Evolutionary conservation across 2,113 vertebrate genomes (phyloP).

Genomic region (Phrynosoma platyrhinos): DNA sequence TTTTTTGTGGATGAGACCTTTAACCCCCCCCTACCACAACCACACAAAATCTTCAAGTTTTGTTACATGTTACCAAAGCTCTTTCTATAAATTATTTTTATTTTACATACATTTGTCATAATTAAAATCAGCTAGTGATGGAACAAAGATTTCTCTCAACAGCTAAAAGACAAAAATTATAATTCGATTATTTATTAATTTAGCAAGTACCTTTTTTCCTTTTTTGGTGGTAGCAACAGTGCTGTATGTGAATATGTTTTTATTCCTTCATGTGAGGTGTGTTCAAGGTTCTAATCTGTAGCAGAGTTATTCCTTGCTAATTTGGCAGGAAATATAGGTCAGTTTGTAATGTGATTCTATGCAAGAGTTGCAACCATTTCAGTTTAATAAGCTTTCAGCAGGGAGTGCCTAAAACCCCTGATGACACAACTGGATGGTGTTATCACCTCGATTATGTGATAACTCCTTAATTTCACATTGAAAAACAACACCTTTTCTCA

Average conservation of each 20-base stretch:
- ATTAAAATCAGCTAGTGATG: conserved; percentile 2
- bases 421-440: neutral
- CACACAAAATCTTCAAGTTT: neutral
- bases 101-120: neutral
- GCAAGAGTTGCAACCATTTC: neutral
- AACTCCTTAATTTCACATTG: neutral
- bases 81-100: conserved; percentile 21
- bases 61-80: neutral
- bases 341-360: neutral
- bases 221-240: neutral
- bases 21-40: too few species aligned
- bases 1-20: neutral
- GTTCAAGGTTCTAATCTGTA: neutral
- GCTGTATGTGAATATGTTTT: neutral
- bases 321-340: neutral
- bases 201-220: neutral
- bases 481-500: neutral
- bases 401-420: neutral
- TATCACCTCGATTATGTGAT: neutral
- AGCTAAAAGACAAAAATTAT: neutral
- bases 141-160: neutral
- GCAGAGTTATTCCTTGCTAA: neutral
- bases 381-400: neutral
- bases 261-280: neutral
- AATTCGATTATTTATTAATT: neutral